phyloP scores from a whole-genome alignment of 2,113 vertebrate species.

The Seriola quinqueradiata region DNA sequence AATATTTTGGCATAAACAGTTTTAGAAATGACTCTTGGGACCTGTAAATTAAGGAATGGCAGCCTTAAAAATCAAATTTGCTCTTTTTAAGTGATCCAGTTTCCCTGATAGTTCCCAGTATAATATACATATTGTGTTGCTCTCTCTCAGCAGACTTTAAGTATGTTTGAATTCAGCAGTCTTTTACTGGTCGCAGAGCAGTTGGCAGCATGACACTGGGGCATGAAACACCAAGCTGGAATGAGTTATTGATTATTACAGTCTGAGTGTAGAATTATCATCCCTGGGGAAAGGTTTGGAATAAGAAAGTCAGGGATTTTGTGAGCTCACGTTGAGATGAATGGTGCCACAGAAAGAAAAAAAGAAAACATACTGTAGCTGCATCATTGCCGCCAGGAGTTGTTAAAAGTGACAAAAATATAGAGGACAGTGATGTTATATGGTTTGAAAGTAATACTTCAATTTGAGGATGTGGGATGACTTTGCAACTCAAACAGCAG shows the following conservation, averaged over 20 bases:
- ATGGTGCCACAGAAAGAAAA: background rate
- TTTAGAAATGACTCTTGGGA: background rate
- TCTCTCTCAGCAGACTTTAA: background rate
- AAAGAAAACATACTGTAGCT: background rate
- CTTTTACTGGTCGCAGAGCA: conserved; percentile 39
- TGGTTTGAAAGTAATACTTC: conserved; percentile 27
- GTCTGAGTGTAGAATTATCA: conserved; percentile 30
- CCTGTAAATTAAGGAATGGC: no score
- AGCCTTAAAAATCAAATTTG: background rate
- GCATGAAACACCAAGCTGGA: conserved; percentile 33
- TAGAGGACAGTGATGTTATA: conserved; percentile 10
- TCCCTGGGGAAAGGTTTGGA: conserved; percentile 13
- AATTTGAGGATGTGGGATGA: conserved; percentile 36
- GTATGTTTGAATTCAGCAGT: conserved; percentile 21
- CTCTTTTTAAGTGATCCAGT: background rate
- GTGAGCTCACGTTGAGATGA: conserved; percentile 22
- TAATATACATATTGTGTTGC: background rate
- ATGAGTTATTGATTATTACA: conserved; percentile 63
- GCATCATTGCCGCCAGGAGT: conserved; percentile 4
- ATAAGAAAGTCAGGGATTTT: conserved; percentile 30
- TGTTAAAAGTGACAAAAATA: conserved; percentile 21
- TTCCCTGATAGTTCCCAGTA: background rate
- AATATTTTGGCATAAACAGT: no score
- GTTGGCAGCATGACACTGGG: conserved; percentile 33
- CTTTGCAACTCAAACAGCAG: conserved; percentile 46